A percentile compares a stretch with the other conserved stretches of the same genome.
Evolutionary conservation across 1,140 invertebrate genomes (phyloP).

Genomic region (Micrasema minimum): DNA sequence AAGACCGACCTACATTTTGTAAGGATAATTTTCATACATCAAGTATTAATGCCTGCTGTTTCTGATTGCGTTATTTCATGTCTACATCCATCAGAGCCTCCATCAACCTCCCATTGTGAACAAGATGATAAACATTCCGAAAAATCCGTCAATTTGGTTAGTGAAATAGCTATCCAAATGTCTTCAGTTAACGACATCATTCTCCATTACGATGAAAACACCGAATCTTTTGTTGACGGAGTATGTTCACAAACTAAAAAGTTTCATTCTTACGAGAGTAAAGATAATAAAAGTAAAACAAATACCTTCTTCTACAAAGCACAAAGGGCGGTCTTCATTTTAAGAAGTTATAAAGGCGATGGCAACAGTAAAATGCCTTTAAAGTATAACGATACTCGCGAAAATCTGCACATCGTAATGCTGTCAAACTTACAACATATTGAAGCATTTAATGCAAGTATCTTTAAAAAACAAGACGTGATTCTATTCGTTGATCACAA

Average conservation of each 20-base stretch:
- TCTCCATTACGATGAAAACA: constrained; percentile 23
- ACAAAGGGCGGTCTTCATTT: constrained; percentile 2
- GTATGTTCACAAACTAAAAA: not conserved
- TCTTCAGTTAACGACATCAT: constrained; percentile 9
- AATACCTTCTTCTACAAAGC: constrained; percentile 11
- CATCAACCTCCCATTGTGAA: not conserved
- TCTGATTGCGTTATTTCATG: not conserved
- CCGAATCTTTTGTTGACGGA: constrained; percentile 1
- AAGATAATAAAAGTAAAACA: not conserved
- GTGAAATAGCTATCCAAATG: constrained; percentile 18
- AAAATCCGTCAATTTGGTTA: constrained; percentile 5
- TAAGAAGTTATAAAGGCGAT: not conserved
- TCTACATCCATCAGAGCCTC: not conserved
- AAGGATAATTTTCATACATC: not conserved
- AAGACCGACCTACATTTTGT: too few relatives aligned
- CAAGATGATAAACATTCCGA: not conserved
- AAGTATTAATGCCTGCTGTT: not conserved
- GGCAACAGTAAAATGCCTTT: too few relatives aligned
- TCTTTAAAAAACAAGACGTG: too few relatives aligned
- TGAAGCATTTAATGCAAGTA: too few relatives aligned
- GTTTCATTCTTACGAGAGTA: too few relatives aligned
- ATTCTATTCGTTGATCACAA: too few relatives aligned
- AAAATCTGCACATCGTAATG: too few relatives aligned
- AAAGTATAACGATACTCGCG: too few relatives aligned
- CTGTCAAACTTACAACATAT: too few relatives aligned